Conservation (phyloP, 2,113 vertebrate species). For the Channa argus region DNA sequence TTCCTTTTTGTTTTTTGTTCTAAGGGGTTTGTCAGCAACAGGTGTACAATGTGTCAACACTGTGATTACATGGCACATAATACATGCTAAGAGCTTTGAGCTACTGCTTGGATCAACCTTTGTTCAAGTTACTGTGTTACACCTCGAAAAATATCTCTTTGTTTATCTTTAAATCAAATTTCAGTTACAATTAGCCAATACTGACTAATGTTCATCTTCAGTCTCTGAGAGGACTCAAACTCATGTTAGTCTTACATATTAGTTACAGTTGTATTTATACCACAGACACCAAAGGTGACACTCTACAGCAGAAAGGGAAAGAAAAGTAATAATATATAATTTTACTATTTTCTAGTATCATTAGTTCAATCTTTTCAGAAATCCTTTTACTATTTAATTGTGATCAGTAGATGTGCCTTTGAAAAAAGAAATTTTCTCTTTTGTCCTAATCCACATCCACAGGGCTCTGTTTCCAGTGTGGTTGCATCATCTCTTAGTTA, state of each 20-base stretch:
- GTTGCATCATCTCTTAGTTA: conserved; percentile 26
- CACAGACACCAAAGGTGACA: background rate
- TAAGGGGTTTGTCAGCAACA: conserved; percentile 48
- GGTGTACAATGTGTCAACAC: conserved; percentile 55
- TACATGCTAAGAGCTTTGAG: conserved; percentile 2
- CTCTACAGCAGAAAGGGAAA: background rate
- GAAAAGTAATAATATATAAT: background rate
- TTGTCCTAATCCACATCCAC: background rate
- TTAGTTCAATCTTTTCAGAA: no score
- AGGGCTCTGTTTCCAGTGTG: background rate
- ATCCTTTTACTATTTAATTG: background rate
- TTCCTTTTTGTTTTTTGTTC: background rate
- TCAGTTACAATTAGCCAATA: background rate
- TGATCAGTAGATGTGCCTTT: background rate
- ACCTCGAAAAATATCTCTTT: background rate
- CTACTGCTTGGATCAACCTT: conserved; percentile 1
- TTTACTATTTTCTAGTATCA: no score
- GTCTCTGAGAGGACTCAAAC: no score
- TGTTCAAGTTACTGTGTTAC: background rate
- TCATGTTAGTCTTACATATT: no score
- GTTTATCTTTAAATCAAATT: no score
- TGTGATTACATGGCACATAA: conserved; percentile 41
- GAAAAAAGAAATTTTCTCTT: background rate
- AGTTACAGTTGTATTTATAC: background rate
- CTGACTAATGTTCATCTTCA: no score